Evolutionary conservation across 2,888 invertebrate genomes (phyloP), one percentile per base, ranked within the genome.

Genomic region (Drosophila conformis): DNA sequence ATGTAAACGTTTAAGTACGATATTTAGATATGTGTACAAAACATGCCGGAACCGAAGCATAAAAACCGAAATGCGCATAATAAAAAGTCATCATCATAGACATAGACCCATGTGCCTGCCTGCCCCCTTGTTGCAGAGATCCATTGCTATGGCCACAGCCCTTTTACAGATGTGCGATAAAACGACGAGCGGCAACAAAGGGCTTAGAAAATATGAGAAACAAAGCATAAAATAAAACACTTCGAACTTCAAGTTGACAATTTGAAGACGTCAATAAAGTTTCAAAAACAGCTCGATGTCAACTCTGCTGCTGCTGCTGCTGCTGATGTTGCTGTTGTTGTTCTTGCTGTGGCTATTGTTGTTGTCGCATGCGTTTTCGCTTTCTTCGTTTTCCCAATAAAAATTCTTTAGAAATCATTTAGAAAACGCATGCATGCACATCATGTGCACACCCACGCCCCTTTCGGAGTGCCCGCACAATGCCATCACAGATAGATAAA

Each of bases 151-250:
- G 70, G 75, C 48, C 74, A 53, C 70, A 82, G 87, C 87, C 85
- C 85, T 86, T 86, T 87, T 85, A 85, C 85, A 87, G 85, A 86
- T 86, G 85, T 76, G 87, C 76, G 84, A 87, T 87, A 87, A 85
- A 87, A 78, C 74, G 78, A 67, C 60, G 70, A 46, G 25, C 59
- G 52, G 35, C 73, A 38, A 82, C 78, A 83, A 86, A 81, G 77
- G 82, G 80, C 74, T 77, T 66, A 60, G 76, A 85, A 87, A 86
- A 86, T 86, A 86, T 86, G 85, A 87, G 87, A 86, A 83, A 83
- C 88, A 87, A 86, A 86, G 82, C 88, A 88, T 83, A 76, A 86
- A 87, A 88, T 86, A 88, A 88, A 86, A 86, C 82, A 86, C 86
- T 83, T 86, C 72, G 76, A 85, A 85, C 81, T 79, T 78, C 71